Conservation (phyloP, 1,140 invertebrate genomes). For the Bombus impatiens region DNA sequence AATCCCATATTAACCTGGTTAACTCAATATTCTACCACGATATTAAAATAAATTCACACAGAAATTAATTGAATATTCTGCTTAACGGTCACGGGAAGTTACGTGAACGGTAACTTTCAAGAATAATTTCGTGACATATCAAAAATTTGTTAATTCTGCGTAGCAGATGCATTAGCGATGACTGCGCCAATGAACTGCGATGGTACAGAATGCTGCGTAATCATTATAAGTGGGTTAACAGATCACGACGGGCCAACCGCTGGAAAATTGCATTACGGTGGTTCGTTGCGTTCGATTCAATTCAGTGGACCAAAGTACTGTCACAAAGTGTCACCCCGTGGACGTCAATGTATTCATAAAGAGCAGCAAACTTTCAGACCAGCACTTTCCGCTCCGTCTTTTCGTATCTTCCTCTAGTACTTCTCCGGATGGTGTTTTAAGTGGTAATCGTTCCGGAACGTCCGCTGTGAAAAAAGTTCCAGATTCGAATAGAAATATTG, state of each 20-base stretch:
- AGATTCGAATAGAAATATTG: no score
- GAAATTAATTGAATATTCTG: not conserved
- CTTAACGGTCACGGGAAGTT: not conserved
- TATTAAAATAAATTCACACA: not conserved
- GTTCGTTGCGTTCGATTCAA: slow-evolving; percentile 65
- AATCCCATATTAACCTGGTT: not conserved
- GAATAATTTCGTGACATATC: not conserved
- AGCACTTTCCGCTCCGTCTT: not conserved
- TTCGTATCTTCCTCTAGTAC: not conserved
- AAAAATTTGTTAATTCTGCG: not conserved
- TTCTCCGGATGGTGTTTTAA: no score
- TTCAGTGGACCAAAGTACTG: slow-evolving; percentile 41
- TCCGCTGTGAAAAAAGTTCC: no score
- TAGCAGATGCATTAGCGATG: not conserved
- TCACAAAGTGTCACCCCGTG: slow-evolving; percentile 26
- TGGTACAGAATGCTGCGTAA: slow-evolving; percentile 48
- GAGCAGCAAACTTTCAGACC: not conserved
- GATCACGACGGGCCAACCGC: slow-evolving; percentile 58
- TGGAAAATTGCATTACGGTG: slow-evolving; percentile 63
- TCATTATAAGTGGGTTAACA: slow-evolving; percentile 68
- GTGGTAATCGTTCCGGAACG: no score
- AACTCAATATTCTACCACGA: not conserved
- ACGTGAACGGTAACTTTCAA: not conserved
- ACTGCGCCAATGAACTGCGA: slow-evolving; percentile 22
- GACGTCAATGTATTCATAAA: slow-evolving; percentile 20